These are phyloP conservation scores for Limnothrissa miodon DNA, from an alignment of 2,113 vertebrate species.

Conservation along the genomic window DNA sequence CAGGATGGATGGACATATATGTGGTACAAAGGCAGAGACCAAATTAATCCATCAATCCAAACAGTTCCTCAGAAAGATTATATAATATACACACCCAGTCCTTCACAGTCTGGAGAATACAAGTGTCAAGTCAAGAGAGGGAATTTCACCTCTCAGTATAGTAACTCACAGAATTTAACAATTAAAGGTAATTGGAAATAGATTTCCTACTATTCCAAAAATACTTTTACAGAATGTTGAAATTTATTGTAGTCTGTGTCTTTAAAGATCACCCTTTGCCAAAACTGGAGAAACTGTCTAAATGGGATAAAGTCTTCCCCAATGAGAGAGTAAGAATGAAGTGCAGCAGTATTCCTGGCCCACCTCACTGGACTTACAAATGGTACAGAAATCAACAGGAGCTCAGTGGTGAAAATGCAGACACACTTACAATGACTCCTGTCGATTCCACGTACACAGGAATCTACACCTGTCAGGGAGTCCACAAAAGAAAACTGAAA, in stretches of 20 bases:
- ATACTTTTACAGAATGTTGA: not conserved
- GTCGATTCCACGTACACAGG: not conserved
- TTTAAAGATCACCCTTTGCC: not conserved
- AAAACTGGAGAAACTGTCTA: not conserved
- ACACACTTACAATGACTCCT: not conserved
- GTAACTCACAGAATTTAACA: not conserved
- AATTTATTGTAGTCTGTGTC: not conserved
- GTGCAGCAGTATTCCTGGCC: not conserved
- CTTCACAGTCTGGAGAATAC: not conserved
- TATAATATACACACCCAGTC: not conserved
- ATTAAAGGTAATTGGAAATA: not conserved
- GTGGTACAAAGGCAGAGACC: not conserved
- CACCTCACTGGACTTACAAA: not conserved
- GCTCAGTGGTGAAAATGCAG: not conserved
- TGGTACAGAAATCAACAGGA: not conserved
- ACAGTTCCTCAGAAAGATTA: no score
- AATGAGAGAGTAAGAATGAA: not conserved
- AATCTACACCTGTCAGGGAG: not conserved
- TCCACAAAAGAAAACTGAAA: not conserved
- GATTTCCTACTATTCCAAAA: not conserved
- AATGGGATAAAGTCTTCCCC: not conserved
- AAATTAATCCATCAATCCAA: not conserved
- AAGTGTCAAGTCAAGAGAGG: not conserved
- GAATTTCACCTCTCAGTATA: not conserved
- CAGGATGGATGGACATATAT: not conserved